Evolutionary conservation across 2,797 vertebrate genomes (phyloP).

Genomic region (Chloroceryle amazona): DNA sequence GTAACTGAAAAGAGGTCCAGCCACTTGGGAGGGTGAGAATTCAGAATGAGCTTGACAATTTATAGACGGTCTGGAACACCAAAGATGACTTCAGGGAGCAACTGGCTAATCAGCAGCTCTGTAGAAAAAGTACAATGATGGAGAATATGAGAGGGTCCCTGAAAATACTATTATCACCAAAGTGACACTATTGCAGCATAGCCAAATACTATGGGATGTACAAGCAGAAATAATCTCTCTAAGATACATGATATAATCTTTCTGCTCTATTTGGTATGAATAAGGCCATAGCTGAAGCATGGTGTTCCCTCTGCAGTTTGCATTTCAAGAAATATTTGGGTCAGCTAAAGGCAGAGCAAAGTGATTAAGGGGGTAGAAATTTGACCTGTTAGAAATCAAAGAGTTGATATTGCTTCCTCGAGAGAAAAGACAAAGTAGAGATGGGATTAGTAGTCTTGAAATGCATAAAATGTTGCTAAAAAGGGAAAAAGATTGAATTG

Average conservation of each 20-base stretch:
- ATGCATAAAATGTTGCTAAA: neutral
- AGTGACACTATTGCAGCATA: conserved; percentile 29
- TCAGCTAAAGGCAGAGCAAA: conserved; percentile 6
- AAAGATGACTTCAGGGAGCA: neutral
- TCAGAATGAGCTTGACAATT: neutral
- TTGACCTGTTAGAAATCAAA: conserved; percentile 22
- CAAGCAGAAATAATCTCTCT: neutral
- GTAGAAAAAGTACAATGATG: neutral
- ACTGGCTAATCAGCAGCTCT: neutral
- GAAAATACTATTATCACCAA: conserved; percentile 26
- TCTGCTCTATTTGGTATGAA: conserved; percentile 54
- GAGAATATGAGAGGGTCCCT: neutral
- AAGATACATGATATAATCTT: conserved; percentile 12
- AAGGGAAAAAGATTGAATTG: neutral
- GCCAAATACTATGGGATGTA: neutral
- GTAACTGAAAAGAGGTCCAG: neutral
- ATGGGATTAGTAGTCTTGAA: neutral
- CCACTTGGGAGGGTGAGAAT: neutral
- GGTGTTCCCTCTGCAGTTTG: neutral
- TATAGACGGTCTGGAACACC: neutral
- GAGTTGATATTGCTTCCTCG: neutral
- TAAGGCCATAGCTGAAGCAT: neutral
- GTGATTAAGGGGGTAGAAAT: neutral
- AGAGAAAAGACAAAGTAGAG: conserved; percentile 9
- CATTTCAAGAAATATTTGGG: conserved; percentile 38